Base-by-base conservation (phyloP, 1,140 invertebrate species). In the Micrasema longulum region DNA sequence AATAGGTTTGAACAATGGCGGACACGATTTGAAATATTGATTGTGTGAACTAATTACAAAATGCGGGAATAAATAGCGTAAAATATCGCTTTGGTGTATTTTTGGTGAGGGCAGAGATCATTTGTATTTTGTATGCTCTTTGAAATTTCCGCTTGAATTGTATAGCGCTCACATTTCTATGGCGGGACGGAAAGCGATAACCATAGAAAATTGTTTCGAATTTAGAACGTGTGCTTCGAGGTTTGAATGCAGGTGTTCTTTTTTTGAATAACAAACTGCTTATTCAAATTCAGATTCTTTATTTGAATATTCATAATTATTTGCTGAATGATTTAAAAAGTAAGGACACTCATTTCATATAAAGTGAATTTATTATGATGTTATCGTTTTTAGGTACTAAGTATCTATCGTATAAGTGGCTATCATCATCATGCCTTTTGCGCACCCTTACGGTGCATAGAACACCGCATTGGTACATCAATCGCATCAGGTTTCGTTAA, bases 51-150 rank as follows among this genome's bases (percentile, higher is more conserved):
- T 53, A 53, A 53, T 26, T 53, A 31, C 50, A 26, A 53, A 53
- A 53, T 23, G 26, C 23, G 20, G n/a, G 18, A n/a, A 23, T 53
- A 26, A 53, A 53, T 26, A 53, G 50, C 23, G 14, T 53, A 26
- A 53, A 53, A 53, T n/a, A 53, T 53, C 47, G 47, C 47, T 16
- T 48, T 20, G 47, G 47, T 10, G 7, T 48, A 20, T 48, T 18
- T 48, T 48, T 18, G 23, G 2, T 0, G 20, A 53, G 20, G 50
- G 50, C 26, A 23, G 50, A 31, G 50, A 53, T 53, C 20, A 53
- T 53, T 53, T 53, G 50, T 53, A 53, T 53, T 53, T 53, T 53
- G 50, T 53, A 53, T 53, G 50, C 50, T 53, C 50, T 53, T 53
- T 53, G 50, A 53, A 53, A 53, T 53, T 53, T 48, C 47, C 47